phyloP scores from a whole-genome alignment of 2,113 vertebrate genomes.

The Thinocorus orbignyianus region DNA sequence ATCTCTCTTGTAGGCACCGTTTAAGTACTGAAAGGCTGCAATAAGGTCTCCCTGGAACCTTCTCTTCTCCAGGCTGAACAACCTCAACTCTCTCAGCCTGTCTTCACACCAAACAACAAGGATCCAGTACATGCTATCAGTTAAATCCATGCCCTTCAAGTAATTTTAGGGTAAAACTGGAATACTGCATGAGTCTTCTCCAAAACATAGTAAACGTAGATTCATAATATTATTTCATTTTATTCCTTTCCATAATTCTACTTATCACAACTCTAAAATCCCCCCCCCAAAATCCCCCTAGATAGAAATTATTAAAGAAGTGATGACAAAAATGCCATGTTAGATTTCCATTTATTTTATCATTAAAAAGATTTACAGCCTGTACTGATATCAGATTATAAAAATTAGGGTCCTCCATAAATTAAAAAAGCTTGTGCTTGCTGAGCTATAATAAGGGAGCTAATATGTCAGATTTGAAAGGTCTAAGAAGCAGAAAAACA shows the following conservation, averaged over 20 bases:
- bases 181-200: neutral
- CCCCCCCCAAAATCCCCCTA: constrained; percentile 51
- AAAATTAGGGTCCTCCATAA: constrained; percentile 62
- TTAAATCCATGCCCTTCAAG: neutral
- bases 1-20: neutral
- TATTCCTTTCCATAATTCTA: constrained; percentile 26
- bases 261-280: constrained; percentile 36
- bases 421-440: constrained; percentile 63
- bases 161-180: neutral
- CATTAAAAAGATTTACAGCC: constrained; percentile 66
- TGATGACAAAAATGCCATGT: constrained; percentile 56
- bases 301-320: constrained; percentile 58
- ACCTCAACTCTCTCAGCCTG: neutral
- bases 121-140: too few species aligned
- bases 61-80: neutral
- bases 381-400: constrained; percentile 56
- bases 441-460: constrained; percentile 36
- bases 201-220: neutral
- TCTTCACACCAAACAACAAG: too few species aligned
- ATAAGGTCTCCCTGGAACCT: neutral
- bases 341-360: constrained; percentile 65
- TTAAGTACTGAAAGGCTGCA: neutral
- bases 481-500: constrained; percentile 26
- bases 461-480: constrained; percentile 40
- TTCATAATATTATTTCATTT: constrained; percentile 13